Base-by-base conservation (phyloP, 2,797 vertebrate genomes). In the Myotis pilosus region DNA sequence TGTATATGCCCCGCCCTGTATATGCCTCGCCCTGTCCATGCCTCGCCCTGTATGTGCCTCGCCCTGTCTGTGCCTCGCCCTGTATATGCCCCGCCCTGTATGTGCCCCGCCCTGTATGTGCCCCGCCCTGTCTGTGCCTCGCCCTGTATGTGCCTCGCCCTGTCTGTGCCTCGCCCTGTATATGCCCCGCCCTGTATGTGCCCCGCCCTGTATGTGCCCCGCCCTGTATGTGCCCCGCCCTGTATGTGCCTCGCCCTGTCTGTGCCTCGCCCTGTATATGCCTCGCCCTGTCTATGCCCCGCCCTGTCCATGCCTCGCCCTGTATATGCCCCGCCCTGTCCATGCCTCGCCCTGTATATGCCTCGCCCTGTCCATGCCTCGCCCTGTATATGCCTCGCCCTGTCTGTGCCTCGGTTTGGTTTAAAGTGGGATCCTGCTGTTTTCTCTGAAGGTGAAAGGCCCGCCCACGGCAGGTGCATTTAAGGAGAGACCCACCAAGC, bases 391-490 rank as follows among this genome's bases (percentile, higher is more conserved):
- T 36, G 36, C 36, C 36, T 36, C 36, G 36, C 36, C 36, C 36
- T 36, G 36, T 36, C 2, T 36, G 0, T 69, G 82, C 93, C 85
- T 60, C 19, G 44, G 5, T 69, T 36, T 57, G 0, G 57, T 90
- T 96, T 53, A 8, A 94, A 72, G 74, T 12, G 49, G 38, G 36
- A 91, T 85, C 16, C 23, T 44, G 3, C 78, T 28, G 81, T 13
- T 22, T 36, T 10, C 71, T 90, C 96, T 97, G 51, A 94, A 99
- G 99, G 99, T 99, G 94, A 98, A 97, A 97, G 99, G 99, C 15
- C 99, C 99, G 38, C 99, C 99, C 51, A 60, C 97, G 57, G 99
- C 99, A 17, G 99, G 99, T 94, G 99, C 99, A 6, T 99, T 99
- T 97, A 98, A 98, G 86, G 98, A 99, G 97, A 98, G 99, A 83